Evolutionary conservation across 2,113 vertebrate species (phyloP), one percentile per base, ranked within the genome.

Genomic region (Hippocampus zosterae): DNA sequence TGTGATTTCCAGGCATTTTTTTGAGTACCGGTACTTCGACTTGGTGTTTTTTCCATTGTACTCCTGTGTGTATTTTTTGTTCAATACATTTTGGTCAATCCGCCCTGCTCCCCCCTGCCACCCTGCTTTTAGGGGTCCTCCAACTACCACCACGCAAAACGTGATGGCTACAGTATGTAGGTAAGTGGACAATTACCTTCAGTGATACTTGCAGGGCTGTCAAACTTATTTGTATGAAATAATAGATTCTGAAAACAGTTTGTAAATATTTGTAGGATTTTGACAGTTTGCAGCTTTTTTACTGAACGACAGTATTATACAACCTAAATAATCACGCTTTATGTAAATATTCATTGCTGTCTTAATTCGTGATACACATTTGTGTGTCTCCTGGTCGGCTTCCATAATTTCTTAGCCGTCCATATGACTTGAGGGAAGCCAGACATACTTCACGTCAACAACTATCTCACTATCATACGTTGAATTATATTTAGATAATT

Each of bases 401-500:
- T 59, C 25, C 55, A 27, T 27, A 27, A 27, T 25, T 23, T 42
- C 40, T 40, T 37, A 15, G 40, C 56, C 50, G 27, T 55, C 63
- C 60, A 76, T 41, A 27, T n/a, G 5, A 46, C 23, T 44, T 65
- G 12, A 23, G 1, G 16, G 29, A 52, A 29, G 19, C 25, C 18
- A 13, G 33, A 60, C 5, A 3, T 29, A 60, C 16, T 16, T 23
- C 15, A 33, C 27, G 15, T 60, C 57, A 60, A 55, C 42, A 69
- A 12, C 50, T 63, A 65, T 69, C 70, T 62, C 50, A 2, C 62
- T 71, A 52, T 55, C 66, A 62, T 65, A 70, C 18, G 27, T 64
- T 68, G 23, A 61, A 70, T 66, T 65, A 44, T 65, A 65, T 44
- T 44, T 25, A 42, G 19, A 46, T 12, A 65, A 46, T 25, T 65